Conservation (phyloP, 2,797 vertebrate genomes). For the Hypotaenidia okinawae region DNA sequence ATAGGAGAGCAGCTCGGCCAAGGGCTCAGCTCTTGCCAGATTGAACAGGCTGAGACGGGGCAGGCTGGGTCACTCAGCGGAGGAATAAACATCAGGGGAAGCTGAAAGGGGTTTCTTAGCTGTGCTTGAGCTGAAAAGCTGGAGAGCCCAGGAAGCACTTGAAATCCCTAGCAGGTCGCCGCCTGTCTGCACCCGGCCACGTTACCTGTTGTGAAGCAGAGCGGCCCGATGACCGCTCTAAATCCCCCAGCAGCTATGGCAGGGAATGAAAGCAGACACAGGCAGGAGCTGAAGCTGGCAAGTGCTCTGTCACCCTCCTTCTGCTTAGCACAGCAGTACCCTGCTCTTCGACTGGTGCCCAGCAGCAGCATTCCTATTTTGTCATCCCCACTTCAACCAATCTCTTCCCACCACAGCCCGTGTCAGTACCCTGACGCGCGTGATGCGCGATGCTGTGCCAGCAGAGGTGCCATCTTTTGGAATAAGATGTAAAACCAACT, state of each 20-base stretch:
- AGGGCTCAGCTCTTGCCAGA: conserved; percentile 19
- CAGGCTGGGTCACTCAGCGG: not conserved
- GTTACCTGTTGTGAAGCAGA: not conserved
- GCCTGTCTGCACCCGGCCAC: not conserved
- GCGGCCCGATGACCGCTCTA: not conserved
- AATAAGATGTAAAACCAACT: not conserved
- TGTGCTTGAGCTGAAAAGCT: not conserved
- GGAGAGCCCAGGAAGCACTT: not conserved
- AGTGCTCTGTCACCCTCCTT: not conserved
- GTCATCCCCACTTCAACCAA: not conserved
- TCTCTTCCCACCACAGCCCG: not conserved
- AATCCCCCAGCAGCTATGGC: not conserved
- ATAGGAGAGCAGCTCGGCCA: not conserved
- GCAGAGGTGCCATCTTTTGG: not conserved
- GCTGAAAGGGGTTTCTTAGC: not conserved
- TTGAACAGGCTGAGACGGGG: not conserved
- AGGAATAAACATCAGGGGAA: not conserved
- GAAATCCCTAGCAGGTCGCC: not conserved
- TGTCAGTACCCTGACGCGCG: not conserved
- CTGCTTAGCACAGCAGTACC: not conserved
- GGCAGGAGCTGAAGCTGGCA: not conserved
- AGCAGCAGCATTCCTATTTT: not conserved
- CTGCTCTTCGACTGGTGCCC: not conserved
- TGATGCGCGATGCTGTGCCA: not conserved
- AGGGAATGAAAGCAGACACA: not conserved